Percentiles rank a stretch among this genome's conserved stretches.
phyloP scores from a whole-genome alignment of 2,888 invertebrate species.

The Drosophila setosimentum region DNA sequence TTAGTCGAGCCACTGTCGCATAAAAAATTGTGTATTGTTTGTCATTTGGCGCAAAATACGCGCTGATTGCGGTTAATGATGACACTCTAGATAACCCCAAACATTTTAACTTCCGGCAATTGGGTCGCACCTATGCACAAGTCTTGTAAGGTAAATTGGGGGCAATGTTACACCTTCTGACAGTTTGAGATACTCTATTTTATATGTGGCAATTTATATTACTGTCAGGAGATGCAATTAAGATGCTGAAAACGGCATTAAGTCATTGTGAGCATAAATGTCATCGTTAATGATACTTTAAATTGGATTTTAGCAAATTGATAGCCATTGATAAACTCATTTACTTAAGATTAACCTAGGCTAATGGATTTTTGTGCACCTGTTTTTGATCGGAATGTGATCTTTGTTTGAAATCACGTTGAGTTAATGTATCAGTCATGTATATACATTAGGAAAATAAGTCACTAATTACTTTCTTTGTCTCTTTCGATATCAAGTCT shows the following conservation, averaged over 20 bases:
- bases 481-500: background rate
- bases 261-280: conserved; percentile 4
- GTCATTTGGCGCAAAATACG: conserved; percentile 63
- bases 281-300: conserved; percentile 11
- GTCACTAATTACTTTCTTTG: background rate
- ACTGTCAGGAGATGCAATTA: conserved; percentile 30
- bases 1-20: conserved; percentile 48
- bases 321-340: background rate
- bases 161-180: background rate
- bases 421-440: no score
- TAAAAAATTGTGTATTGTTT: conserved; percentile 65
- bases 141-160: conserved; percentile 1
- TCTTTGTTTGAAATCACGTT: background rate
- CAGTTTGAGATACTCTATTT: conserved; percentile 1
- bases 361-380: background rate
- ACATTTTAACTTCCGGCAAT: conserved; percentile 24
- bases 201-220: conserved; percentile 17
- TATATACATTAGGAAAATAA: no score
- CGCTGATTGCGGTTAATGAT: conserved; percentile 79
- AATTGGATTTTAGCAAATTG: background rate
- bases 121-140: background rate
- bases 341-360: background rate
- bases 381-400: background rate
- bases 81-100: conserved; percentile 67
- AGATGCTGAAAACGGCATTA: conserved; percentile 8